These are phyloP conservation scores for Saturnia japonica DNA, from an alignment of 2,888 invertebrate genomes.

Conservation along the genomic window DNA sequence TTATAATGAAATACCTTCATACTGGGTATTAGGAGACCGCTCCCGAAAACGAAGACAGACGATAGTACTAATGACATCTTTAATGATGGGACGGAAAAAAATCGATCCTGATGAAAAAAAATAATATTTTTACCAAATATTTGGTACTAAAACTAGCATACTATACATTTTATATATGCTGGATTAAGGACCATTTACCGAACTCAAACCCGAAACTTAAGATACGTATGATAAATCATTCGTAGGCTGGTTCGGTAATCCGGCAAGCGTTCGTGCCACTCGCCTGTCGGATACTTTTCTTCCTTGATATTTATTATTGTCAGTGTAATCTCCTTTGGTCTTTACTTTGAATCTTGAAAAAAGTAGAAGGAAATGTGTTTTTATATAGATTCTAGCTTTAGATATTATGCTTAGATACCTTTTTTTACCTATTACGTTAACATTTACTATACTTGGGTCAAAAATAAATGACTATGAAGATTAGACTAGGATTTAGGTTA, in stretches of 20 bases:
- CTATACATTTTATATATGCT: slow-evolving; percentile 10
- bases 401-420: background rate
- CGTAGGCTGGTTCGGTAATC: slow-evolving; percentile 19
- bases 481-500: no score
- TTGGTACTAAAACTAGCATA: background rate
- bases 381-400: background rate
- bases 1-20: no score
- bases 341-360: background rate
- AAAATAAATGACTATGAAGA: background rate
- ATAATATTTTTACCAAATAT: no score
- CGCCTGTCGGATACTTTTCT: slow-evolving; percentile 18
- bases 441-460: background rate
- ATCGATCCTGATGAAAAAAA: no score
- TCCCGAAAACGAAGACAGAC: no score
- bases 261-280: slow-evolving; percentile 16
- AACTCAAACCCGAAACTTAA: slow-evolving; percentile 21
- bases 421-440: background rate
- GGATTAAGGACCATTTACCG: slow-evolving; percentile 18
- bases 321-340: slow-evolving; percentile 14
- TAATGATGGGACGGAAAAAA: no score
- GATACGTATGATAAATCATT: slow-evolving; percentile 25
- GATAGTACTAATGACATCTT: no score
- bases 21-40: no score
- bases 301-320: slow-evolving; percentile 14
- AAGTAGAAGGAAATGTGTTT: background rate